These are phyloP conservation scores for Leontocebus nigricollis DNA, from an alignment of 2,797 vertebrate species.

Conservation along the genomic window DNA sequence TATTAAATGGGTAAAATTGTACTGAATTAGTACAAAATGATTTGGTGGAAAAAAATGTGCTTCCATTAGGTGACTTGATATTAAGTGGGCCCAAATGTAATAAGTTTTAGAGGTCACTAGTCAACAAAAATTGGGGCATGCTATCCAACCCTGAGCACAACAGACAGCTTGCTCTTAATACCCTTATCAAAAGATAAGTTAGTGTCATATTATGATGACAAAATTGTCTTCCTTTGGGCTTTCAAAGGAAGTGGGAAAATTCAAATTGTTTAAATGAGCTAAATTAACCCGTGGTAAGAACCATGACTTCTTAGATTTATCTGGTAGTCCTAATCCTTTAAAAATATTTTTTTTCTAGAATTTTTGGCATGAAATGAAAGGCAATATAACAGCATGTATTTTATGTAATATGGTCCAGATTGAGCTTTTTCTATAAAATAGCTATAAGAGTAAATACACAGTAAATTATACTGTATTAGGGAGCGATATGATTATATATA, in stretches of 20 bases:
- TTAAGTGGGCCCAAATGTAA: slow-evolving; percentile 77
- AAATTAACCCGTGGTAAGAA: slow-evolving; percentile 58
- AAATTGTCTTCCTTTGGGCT: slow-evolving; percentile 54
- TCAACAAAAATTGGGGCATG: slow-evolving; percentile 76
- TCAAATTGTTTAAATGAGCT: slow-evolving; percentile 60
- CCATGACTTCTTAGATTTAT: slow-evolving; percentile 22
- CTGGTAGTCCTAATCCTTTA: slow-evolving; percentile 12
- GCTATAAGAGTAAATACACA: not conserved
- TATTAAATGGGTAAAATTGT: slow-evolving; percentile 72
- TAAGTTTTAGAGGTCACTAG: slow-evolving; percentile 81
- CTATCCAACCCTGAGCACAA: slow-evolving; percentile 74
- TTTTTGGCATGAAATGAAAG: slow-evolving; percentile 39
- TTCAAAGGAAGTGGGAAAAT: slow-evolving; percentile 60
- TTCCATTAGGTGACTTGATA: slow-evolving; percentile 77
- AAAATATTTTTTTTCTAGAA: slow-evolving; percentile 1
- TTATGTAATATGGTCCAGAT: not conserved
- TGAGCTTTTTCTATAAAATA: slow-evolving; percentile 12
- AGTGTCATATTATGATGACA: slow-evolving; percentile 66
- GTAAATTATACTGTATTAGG: not conserved
- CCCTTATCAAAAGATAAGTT: slow-evolving; percentile 71
- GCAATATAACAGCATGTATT: not conserved
- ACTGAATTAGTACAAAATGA: slow-evolving; percentile 69
- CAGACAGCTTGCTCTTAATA: slow-evolving; percentile 70
- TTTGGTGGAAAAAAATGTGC: slow-evolving; percentile 67
- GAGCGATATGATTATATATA: not conserved